phyloP scores from a whole-genome alignment of 1,140 invertebrate species.

The Hylaeus volcanicus region DNA sequence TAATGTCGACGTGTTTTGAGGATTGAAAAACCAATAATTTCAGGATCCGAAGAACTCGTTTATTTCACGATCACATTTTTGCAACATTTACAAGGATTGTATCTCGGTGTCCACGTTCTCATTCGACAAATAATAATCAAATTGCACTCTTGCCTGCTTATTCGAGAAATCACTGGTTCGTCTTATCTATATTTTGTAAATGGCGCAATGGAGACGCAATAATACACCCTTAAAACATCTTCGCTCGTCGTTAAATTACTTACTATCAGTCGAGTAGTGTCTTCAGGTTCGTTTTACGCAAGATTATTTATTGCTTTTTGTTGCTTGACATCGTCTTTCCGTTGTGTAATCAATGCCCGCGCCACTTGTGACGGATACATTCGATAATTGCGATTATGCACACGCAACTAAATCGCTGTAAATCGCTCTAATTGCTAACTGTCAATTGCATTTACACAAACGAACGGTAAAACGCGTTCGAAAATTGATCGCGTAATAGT shows the following conservation, averaged over 20 bases:
- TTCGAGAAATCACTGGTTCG: neutral
- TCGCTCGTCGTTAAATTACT: slow-evolving; percentile 32
- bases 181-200: neutral
- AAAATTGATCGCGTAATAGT: neutral
- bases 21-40: no score
- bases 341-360: neutral
- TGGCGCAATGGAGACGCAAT: slow-evolving; percentile 6
- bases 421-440: no score
- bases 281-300: slow-evolving; percentile 26
- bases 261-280: slow-evolving; percentile 55
- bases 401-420: no score
- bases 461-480: neutral
- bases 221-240: neutral
- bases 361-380: neutral
- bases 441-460: neutral
- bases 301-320: slow-evolving; percentile 54
- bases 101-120: neutral
- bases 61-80: no score
- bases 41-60: no score
- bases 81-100: neutral
- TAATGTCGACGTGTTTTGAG: no score
- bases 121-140: neutral
- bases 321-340: slow-evolving; percentile 29
- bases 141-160: neutral
- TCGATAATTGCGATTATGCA: neutral